Evolutionary conservation across 2,797 vertebrate genomes (phyloP).

Genomic region (Sebastes taczanowskii): DNA sequence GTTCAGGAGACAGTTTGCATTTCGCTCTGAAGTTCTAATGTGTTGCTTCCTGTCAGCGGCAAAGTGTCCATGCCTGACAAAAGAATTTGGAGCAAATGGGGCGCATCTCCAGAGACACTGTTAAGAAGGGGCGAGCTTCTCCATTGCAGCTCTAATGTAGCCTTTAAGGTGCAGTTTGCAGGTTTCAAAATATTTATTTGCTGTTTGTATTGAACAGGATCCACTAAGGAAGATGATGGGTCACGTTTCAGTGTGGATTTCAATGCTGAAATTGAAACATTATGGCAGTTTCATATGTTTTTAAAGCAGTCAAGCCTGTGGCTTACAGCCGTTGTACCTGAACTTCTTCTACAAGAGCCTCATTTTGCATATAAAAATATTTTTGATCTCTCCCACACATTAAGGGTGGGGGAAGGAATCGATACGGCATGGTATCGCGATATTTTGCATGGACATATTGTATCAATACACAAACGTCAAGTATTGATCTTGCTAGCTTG

Average conservation of each 20-base stretch:
- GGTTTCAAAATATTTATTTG: background rate
- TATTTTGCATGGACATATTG: too few species aligned
- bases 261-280: background rate
- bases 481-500: too few species aligned
- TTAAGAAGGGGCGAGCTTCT: background rate
- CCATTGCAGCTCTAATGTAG: background rate
- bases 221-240: background rate
- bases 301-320: background rate
- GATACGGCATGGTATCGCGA: too few species aligned
- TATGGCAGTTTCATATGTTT: background rate
- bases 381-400: background rate
- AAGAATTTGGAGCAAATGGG: conserved; percentile 31
- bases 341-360: background rate
- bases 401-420: too few species aligned
- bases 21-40: conserved; percentile 14
- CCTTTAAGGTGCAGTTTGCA: background rate
- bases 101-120: conserved; percentile 8
- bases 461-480: background rate
- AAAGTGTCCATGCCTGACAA: conserved; percentile 29
- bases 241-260: background rate
- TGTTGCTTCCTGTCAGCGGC: conserved; percentile 22
- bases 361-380: background rate
- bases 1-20: background rate
- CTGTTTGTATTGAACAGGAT: background rate
- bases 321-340: background rate